Evolutionary conservation across 2,113 vertebrate genomes (phyloP).

Genomic region (Dicaeum eximium): DNA sequence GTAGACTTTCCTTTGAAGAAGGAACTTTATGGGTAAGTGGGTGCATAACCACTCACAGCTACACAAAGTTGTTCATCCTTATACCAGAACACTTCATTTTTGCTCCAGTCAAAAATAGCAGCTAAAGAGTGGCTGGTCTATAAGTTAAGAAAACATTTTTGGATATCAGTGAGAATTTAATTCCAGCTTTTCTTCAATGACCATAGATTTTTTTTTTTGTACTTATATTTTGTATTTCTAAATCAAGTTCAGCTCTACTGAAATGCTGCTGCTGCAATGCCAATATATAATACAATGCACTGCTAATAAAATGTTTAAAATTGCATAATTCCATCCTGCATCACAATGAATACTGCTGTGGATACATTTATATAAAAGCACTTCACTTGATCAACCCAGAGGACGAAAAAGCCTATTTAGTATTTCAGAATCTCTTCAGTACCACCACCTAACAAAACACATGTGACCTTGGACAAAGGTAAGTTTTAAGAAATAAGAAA

Average conservation of each 20-base stretch:
- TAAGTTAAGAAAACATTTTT: not conserved
- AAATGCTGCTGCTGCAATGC: not conserved
- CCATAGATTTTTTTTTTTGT: not conserved
- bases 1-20: not conserved
- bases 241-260: not conserved
- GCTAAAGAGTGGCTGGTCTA: not conserved
- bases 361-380: not conserved
- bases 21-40: not conserved
- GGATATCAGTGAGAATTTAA: not conserved
- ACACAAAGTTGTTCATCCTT: not conserved
- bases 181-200: not conserved
- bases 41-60: not conserved
- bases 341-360: not conserved
- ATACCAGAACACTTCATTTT: not conserved
- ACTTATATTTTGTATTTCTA: not conserved
- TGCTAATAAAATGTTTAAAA: not conserved
- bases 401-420: not conserved
- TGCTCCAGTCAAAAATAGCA: not conserved
- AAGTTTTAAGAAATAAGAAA: not conserved
- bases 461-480: not conserved
- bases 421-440: not conserved
- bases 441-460: not conserved
- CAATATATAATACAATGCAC: not conserved
- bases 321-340: not conserved
- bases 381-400: not conserved